Evolutionary conservation across 1,140 invertebrate species (phyloP).

Genomic region (Drosophila subobscura): DNA sequence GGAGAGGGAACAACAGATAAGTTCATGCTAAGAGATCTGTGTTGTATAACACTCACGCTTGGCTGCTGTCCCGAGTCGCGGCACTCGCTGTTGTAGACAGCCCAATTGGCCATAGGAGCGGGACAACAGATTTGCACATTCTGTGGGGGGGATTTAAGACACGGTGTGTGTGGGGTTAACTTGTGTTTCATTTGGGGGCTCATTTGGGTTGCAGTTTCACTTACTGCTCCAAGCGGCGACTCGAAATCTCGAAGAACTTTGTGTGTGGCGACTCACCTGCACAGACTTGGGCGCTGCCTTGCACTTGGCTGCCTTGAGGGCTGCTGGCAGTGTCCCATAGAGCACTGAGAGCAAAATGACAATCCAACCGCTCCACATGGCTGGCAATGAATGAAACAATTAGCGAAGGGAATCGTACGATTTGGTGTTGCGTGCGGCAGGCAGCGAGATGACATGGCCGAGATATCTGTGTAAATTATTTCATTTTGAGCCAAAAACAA

Average conservation of each 20-base stretch:
- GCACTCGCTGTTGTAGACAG: constrained; percentile 58
- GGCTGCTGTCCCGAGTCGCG: constrained; percentile 42
- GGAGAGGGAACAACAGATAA: background rate
- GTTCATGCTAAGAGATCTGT: background rate
- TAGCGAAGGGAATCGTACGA: background rate
- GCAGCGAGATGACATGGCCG: constrained; percentile 18
- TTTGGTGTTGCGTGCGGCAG: constrained; percentile 9
- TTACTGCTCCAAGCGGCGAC: constrained; percentile 48
- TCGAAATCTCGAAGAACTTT: constrained; percentile 64
- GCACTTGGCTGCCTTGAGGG: constrained; percentile 44
- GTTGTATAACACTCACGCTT: constrained; percentile 44
- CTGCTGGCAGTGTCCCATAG: background rate
- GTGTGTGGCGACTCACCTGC: constrained; percentile 55
- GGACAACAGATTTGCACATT: constrained; percentile 63
- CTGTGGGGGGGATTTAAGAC: constrained; percentile 10
- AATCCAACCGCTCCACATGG: constrained; percentile 36
- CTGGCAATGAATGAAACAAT: constrained; percentile 3
- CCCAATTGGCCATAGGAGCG: constrained; percentile 66
- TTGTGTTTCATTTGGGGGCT: constrained; percentile 1
- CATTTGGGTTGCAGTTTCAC: background rate
- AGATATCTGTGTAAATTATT: background rate
- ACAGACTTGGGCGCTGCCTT: constrained; percentile 59
- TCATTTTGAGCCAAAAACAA: constrained; percentile 10
- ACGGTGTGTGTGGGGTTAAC: background rate
- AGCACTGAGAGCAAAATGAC: background rate